phyloP scores from a whole-genome alignment of 1,140 invertebrate species.

The Cherax destructor region DNA sequence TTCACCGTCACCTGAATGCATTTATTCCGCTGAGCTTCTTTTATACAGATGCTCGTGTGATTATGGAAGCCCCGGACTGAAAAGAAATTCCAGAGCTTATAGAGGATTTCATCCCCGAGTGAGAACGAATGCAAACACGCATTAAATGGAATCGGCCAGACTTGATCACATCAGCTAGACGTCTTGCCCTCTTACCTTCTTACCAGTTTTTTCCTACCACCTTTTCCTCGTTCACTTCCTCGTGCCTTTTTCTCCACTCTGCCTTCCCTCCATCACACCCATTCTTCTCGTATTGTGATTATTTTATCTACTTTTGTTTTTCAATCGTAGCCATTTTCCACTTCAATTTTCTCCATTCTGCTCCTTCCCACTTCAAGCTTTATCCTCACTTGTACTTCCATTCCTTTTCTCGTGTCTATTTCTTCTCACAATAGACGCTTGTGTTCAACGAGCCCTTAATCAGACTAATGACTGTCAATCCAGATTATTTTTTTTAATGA shows the following conservation, averaged over 20 bases:
- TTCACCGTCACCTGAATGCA: not conserved
- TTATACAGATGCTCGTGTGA: not conserved
- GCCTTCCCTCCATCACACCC: too few relatives aligned
- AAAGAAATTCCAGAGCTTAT: slow-evolving; percentile 20
- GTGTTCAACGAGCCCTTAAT: too few relatives aligned
- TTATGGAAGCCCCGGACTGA: not conserved
- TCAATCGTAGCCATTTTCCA: not conserved
- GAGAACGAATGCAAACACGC: slow-evolving; percentile 2
- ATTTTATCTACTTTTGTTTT: not conserved
- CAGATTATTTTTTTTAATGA: too few relatives aligned
- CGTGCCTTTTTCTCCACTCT: not conserved
- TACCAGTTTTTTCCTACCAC: not conserved
- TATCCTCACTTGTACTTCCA: too few relatives aligned
- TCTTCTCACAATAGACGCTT: too few relatives aligned
- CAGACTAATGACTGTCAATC: too few relatives aligned
- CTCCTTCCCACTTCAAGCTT: too few relatives aligned
- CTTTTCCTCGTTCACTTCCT: not conserved
- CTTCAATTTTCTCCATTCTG: not conserved
- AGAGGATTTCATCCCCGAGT: slow-evolving; percentile 20
- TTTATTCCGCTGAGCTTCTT: not conserved
- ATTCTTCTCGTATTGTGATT: not conserved
- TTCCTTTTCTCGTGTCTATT: too few relatives aligned
- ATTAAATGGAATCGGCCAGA: not conserved
- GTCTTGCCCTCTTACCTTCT: not conserved
- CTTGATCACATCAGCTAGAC: not conserved